Percentiles rank a stretch among this genome's conserved stretches.
Conservation (phyloP, 2,113 vertebrate genomes). For the Equus przewalskii region DNA sequence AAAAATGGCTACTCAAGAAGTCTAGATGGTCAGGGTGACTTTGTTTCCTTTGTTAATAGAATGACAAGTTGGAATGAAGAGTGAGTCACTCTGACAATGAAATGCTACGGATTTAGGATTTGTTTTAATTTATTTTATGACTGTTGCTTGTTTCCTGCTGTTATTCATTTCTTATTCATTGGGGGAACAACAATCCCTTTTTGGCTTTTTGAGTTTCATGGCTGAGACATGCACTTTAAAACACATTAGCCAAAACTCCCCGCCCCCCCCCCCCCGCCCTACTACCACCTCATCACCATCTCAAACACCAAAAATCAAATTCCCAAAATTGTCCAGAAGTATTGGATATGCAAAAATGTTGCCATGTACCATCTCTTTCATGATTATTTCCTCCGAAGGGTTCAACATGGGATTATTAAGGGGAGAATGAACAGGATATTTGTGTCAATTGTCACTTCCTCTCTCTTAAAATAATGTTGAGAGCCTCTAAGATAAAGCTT, state of each 20-base stretch:
- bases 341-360: neutral
- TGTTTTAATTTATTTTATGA: conserved; percentile 57
- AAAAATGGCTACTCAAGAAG: conserved; percentile 18
- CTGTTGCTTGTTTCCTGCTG: conserved; percentile 53
- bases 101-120: conserved; percentile 52
- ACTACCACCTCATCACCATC: neutral
- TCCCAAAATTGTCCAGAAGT: neutral
- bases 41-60: conserved; percentile 59
- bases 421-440: neutral
- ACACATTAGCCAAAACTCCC: neutral
- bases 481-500: neutral
- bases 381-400: neutral
- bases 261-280: too few relatives aligned
- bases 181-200: neutral
- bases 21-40: neutral
- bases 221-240: conserved; percentile 7
- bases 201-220: conserved; percentile 20
- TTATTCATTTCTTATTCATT: conserved; percentile 49
- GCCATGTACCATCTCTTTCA: conserved; percentile 23
- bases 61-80: conserved; percentile 38
- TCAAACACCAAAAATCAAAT: conserved; percentile 19
- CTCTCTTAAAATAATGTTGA: conserved; percentile 49
- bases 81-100: conserved; percentile 59
- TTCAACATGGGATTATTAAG: neutral
- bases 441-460: neutral